Evolutionary conservation across 2,888 invertebrate species (phyloP).

Genomic region (Andrena fulva): DNA sequence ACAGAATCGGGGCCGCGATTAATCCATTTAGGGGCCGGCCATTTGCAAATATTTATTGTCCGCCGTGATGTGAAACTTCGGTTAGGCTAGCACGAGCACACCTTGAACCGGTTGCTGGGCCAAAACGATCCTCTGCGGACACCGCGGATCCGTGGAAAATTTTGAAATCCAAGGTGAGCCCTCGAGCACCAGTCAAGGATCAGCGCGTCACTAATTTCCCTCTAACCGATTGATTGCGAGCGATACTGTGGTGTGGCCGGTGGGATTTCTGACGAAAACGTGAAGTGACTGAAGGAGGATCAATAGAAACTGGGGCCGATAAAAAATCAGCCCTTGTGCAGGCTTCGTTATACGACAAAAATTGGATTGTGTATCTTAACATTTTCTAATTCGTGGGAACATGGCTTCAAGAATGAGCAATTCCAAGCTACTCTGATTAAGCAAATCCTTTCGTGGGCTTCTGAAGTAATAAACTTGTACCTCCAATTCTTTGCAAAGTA

Average conservation of each 20-base stretch:
- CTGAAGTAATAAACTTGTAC: no score
- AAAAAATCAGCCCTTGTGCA: no score
- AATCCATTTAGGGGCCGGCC: slow-evolving; percentile 25
- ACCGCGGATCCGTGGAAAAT: not conserved
- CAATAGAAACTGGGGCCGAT: not conserved
- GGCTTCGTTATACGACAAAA: no score
- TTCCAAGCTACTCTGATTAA: no score
- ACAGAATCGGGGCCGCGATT: slow-evolving; percentile 23
- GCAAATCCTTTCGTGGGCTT: no score
- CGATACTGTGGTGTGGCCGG: not conserved
- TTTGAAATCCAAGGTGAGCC: not conserved
- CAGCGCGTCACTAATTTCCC: not conserved
- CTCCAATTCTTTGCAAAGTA: no score
- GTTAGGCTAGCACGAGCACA: no score
- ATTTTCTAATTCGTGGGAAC: no score
- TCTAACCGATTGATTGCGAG: slow-evolving; percentile 1
- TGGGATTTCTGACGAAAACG: not conserved
- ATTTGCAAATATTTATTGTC: slow-evolving; percentile 29
- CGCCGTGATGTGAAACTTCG: slow-evolving; percentile 23
- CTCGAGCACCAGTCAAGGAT: not conserved
- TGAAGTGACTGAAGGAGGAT: not conserved
- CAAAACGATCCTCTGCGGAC: not conserved
- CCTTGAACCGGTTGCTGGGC: slow-evolving; percentile 18
- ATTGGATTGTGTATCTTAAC: no score
- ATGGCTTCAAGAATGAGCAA: no score